Base-by-base conservation (phyloP, 1,140 invertebrate species). In the Odontomachus brunneus region DNA sequence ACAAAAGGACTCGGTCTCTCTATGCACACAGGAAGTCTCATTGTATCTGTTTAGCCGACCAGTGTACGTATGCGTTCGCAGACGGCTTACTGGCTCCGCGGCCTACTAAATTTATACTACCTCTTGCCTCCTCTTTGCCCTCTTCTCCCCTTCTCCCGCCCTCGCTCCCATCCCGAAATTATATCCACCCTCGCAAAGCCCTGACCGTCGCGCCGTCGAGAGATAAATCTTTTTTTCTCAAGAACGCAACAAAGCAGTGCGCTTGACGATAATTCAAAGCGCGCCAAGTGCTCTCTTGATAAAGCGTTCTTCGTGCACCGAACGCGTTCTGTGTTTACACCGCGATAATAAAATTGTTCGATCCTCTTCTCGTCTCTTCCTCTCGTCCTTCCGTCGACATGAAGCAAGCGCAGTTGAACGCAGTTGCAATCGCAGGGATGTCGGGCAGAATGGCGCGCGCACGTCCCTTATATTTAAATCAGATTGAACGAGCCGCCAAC, bases 1-100 rank as follows among this genome's bases (percentile, higher is more conserved):
- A 80, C 75, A 80, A 80, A 80, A 80, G 75, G 75, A 71, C 75
- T 80, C 49, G 17, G 51, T 80, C 51, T 80, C 75, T 80, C 51
- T 69, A 57, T 71, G 51, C 65, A 71, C 33, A 69, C 65, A 57
- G 75, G 51, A 80, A 80, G 33, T 80, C 65, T 80, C 75, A 80
- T 80, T 80, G 75, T 80, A 57, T 80, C 65, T 71, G 51, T 80
- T 80, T 80, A 80, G 75, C 75, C 65, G 38, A 69, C 65, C 51
- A 57, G 33, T 44, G 65, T 80, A 69, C 33, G 57, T 24, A 24
- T 19, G 66, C 33, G 69, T 80, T 80, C 29, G 51, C 51, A 67
- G 49, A 57, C 44, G 75, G 51, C 51, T 80, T 80, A 29, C n/a
- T 17, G 33, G n/a, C 33, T 66, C 62, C 26, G 24, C 51, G 38